Conservation (phyloP, 2,113 vertebrate genomes). For the Calonectris borealis region DNA sequence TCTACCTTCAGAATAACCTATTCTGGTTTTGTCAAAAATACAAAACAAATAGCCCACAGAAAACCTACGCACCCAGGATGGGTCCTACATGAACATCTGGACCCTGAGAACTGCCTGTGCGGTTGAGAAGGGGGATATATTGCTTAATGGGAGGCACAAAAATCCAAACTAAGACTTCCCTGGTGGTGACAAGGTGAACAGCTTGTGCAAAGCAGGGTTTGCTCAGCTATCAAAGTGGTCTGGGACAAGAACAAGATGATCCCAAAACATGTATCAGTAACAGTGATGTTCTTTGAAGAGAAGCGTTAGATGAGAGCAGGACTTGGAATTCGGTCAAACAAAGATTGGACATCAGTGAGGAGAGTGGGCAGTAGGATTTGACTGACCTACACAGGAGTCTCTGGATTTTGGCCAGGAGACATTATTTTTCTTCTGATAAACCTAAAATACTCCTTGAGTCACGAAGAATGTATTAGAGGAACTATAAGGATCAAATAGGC, state of each 20-base stretch:
- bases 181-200: neutral
- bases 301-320: neutral
- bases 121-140: neutral
- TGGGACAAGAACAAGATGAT: neutral
- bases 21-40: neutral
- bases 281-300: neutral
- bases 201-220: neutral
- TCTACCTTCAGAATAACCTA: neutral
- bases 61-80: neutral
- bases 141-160: neutral
- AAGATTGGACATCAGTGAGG: neutral
- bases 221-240: neutral
- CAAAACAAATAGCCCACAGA: neutral
- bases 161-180: neutral
- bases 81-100: neutral
- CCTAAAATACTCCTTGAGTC: neutral
- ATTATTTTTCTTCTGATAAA: neutral
- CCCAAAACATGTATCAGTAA: neutral
- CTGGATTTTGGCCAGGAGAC: neutral
- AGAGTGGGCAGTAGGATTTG: neutral
- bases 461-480: neutral
- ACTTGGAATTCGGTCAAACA: neutral
- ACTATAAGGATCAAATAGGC: neutral
- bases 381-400: rapidly evolving
- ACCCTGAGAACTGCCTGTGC: rapidly evolving